Conservation (phyloP, 2,797 vertebrate species). For the Nasua narica region DNA sequence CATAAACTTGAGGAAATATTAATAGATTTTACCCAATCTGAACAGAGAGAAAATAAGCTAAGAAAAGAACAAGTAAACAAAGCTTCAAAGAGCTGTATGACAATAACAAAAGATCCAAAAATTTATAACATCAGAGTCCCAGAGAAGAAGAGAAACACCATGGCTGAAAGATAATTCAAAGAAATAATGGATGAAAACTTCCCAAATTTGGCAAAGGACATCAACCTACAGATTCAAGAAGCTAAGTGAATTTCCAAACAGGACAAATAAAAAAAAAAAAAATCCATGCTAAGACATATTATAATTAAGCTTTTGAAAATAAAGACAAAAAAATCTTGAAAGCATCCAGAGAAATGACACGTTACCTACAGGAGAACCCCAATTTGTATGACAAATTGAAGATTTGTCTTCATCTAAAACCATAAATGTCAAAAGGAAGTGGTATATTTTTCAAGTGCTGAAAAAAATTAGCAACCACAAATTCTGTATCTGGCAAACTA, state of each 20-base stretch:
- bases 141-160: neutral
- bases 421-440: neutral
- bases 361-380: neutral
- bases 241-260: neutral
- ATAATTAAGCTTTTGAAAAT: slow-evolving; percentile 12
- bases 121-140: neutral
- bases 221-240: slow-evolving; percentile 4
- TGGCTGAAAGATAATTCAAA: slow-evolving; percentile 12
- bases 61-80: neutral
- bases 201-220: slow-evolving; percentile 11
- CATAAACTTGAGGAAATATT: neutral
- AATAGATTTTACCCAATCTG: neutral
- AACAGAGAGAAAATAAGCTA: neutral
- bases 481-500: neutral
- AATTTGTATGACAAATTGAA: neutral
- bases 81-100: neutral
- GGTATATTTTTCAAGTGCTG: slow-evolving; percentile 6
- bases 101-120: neutral
- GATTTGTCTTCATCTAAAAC: neutral
- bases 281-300: neutral
- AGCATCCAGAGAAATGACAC: neutral
- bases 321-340: neutral
- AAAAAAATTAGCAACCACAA: neutral
- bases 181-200: neutral
- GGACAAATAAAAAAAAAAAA: neutral